Base-by-base conservation (phyloP, 1,140 invertebrate genomes). In the Polypedilum pembai region DNA sequence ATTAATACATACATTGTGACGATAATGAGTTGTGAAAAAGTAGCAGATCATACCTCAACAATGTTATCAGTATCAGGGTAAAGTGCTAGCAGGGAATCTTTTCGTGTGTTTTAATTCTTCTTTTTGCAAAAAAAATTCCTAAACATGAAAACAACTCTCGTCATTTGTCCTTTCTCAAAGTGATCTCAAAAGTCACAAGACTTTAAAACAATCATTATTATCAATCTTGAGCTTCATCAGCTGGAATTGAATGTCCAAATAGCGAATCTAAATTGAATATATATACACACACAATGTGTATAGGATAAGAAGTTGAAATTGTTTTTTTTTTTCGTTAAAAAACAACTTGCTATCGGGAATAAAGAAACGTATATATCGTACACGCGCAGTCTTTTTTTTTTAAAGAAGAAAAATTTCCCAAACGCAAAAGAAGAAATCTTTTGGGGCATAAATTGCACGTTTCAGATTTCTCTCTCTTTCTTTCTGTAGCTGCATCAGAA, bases 231-330 rank as follows among this genome's bases (percentile, higher is more conserved):
- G 12, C 2, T 56, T n/a, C 4, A 8, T 56, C 45, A 56, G 45
- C 45, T 56, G 12, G 12, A 56, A 56, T n/a, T 56, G 15, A n/a
- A 56, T n/a, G 45, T 56, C 45, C 45, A 56, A 56, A 56, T n/a
- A 56, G 12, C 12, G 45, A n/a, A n/a, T 12, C 15, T n/a, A 33
- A 33, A 33, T 33, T 33, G 5, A 33, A 33, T 33, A 5, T 33
- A 33, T 33, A 33, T 5, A 33, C 24, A 33, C 15, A 45, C 12
- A 56, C 12, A 56, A 15, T 56, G 10, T 15, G 45, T 3, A 33
- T 33, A 56, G 45, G 45, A 56, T 56, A 56, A 56, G 45, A 56
- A 56, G 45, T 56, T 15, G 45, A 56, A n/a, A 56, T 56, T 56
- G 45, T 56, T n/a, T 56, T n/a, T 56, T n/a, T 15, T 56, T 15